phyloP scores from a whole-genome alignment of 2,113 vertebrate genomes.

The Leptobrachium ailaonicum region DNA sequence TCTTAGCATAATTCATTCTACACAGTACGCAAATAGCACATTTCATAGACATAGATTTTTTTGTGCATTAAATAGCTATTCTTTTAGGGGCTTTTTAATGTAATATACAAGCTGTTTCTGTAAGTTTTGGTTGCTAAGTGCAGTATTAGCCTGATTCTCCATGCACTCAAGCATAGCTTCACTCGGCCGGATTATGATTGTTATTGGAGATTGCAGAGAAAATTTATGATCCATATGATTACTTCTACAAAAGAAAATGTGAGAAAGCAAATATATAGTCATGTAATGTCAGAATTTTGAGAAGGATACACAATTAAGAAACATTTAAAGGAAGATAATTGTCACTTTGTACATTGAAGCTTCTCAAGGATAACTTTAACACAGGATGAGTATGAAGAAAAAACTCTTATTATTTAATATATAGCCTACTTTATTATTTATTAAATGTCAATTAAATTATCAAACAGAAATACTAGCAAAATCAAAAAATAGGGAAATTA shows the following conservation, averaged over 20 bases:
- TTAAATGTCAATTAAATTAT: no score
- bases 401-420: not conserved
- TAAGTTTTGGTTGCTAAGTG: slow-evolving; percentile 37
- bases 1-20: not conserved
- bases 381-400: not conserved
- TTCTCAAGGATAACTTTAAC: not conserved
- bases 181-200: slow-evolving; percentile 51
- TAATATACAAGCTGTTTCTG: slow-evolving; percentile 9
- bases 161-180: slow-evolving; percentile 51
- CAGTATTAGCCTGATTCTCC: slow-evolving; percentile 45
- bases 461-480: no score
- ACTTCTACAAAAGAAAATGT: slow-evolving; percentile 47
- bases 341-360: slow-evolving; percentile 5
- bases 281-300: slow-evolving; percentile 43
- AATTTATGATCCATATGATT: slow-evolving; percentile 64
- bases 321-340: slow-evolving; percentile 33
- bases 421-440: no score
- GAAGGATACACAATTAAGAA: slow-evolving; percentile 38
- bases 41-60: slow-evolving; percentile 34
- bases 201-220: slow-evolving; percentile 56
- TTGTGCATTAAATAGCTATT: slow-evolving; percentile 20
- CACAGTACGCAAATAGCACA: not conserved
- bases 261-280: slow-evolving; percentile 58
- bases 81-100: not conserved
- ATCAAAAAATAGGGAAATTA: no score